Conservation (phyloP, 2,797 vertebrate species). For the Tenualosa thibaudeaui region DNA sequence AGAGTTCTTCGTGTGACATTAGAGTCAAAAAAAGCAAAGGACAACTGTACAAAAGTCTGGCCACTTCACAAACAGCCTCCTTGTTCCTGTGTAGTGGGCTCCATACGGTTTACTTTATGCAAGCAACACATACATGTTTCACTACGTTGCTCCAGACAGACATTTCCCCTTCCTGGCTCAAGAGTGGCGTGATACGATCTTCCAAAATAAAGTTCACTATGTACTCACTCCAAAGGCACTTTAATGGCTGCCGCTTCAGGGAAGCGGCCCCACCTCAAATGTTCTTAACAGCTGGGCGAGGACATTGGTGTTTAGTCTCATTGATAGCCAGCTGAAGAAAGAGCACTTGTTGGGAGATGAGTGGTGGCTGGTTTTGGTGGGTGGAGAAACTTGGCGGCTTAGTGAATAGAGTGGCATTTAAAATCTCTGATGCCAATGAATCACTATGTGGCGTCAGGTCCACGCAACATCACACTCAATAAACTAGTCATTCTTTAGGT, state of each 20-base stretch:
- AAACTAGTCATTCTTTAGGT: background rate
- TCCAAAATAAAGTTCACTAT: constrained; percentile 44
- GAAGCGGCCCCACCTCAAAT: constrained; percentile 43
- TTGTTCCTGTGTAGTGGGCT: background rate
- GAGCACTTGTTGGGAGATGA: background rate
- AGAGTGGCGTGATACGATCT: constrained; percentile 55
- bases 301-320: constrained; percentile 52
- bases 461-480: background rate
- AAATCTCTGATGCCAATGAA: background rate
- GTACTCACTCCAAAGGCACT: constrained; percentile 54
- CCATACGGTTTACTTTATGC: background rate
- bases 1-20: no score
- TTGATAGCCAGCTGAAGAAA: constrained; percentile 34
- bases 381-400: background rate
- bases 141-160: background rate
- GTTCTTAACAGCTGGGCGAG: constrained; percentile 45
- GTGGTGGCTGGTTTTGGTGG: background rate
- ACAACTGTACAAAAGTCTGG: background rate
- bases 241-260: constrained; percentile 47
- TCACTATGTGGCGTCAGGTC: background rate
- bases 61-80: no score
- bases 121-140: background rate
- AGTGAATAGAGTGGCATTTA: background rate
- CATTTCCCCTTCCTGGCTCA: constrained; percentile 45
- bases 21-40: no score